These are phyloP conservation scores for Melanargia galathea DNA, from an alignment of 2,888 invertebrate genomes.

Conservation along the genomic window DNA sequence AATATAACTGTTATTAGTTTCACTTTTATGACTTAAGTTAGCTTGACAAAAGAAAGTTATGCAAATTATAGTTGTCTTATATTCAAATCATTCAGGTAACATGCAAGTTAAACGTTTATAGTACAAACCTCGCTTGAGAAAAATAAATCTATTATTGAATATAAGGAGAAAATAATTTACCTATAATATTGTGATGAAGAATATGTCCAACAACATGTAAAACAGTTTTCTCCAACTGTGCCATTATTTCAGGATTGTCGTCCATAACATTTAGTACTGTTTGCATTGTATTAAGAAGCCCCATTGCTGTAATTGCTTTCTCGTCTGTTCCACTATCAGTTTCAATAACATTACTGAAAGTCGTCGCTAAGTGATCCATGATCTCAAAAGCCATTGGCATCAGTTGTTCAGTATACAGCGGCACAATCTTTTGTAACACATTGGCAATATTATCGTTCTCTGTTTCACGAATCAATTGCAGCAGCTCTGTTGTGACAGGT, in stretches of 20 bases:
- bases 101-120: not conserved
- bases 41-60: no score
- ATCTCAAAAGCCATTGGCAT: slow-evolving; percentile 97
- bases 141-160: not conserved
- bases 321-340: slow-evolving; percentile 95
- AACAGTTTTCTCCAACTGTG: slow-evolving; percentile 94
- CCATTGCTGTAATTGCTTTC: slow-evolving; percentile 98
- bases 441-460: slow-evolving; percentile 98
- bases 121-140: not conserved
- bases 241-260: slow-evolving; percentile 89
- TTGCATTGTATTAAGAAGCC: slow-evolving; percentile 97
- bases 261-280: slow-evolving; percentile 97
- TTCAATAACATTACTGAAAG: slow-evolving; percentile 88
- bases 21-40: no score
- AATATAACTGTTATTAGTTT: no score
- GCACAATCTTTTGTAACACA: slow-evolving; percentile 97
- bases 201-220: slow-evolving; percentile 94
- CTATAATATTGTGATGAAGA: slow-evolving; percentile 90
- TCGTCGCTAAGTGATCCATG: slow-evolving; percentile 94
- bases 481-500: slow-evolving; percentile 90
- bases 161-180: slow-evolving; percentile 65
- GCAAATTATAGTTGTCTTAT: not conserved
- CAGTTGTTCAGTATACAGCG: slow-evolving; percentile 93
- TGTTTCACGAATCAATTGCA: slow-evolving; percentile 96
- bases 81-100: not conserved